Evolutionary conservation across 2,113 vertebrate species (phyloP).

Genomic region (Phalacrocorax brasilianus): DNA sequence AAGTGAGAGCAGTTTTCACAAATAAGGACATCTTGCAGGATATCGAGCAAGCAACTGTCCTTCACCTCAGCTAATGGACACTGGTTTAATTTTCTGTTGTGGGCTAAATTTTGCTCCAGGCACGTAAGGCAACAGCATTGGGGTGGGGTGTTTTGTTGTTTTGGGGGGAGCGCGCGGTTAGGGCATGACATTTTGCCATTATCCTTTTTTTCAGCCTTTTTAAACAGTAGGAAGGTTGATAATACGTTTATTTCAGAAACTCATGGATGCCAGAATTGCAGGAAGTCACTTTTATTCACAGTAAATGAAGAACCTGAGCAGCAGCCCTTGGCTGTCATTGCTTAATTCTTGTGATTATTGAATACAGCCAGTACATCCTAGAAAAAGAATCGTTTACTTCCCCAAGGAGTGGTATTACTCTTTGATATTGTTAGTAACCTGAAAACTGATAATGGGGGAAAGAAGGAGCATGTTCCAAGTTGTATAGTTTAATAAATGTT

Average conservation of each 20-base stretch:
- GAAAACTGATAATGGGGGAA: not conserved
- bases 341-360: not conserved
- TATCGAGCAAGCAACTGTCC: not conserved
- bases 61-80: not conserved
- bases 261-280: not conserved
- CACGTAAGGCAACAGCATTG: not conserved
- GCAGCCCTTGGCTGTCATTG: not conserved
- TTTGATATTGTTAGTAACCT: not conserved
- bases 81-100: not conserved
- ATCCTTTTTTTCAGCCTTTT: not conserved
- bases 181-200: not conserved
- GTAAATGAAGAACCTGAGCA: not conserved
- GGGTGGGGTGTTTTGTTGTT: not conserved
- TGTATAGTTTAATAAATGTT: not conserved
- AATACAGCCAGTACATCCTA: not conserved
- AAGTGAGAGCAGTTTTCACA: not conserved
- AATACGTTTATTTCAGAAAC: not conserved
- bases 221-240: not conserved
- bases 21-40: not conserved
- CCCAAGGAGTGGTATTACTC: not conserved
- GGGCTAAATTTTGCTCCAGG: not conserved
- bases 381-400: not conserved
- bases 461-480: not conserved
- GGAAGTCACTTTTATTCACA: not conserved
- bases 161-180: accelerated